Base-by-base conservation (phyloP, 64 coral and sea anemone genomes). In the Montipora foliosa region DNA sequence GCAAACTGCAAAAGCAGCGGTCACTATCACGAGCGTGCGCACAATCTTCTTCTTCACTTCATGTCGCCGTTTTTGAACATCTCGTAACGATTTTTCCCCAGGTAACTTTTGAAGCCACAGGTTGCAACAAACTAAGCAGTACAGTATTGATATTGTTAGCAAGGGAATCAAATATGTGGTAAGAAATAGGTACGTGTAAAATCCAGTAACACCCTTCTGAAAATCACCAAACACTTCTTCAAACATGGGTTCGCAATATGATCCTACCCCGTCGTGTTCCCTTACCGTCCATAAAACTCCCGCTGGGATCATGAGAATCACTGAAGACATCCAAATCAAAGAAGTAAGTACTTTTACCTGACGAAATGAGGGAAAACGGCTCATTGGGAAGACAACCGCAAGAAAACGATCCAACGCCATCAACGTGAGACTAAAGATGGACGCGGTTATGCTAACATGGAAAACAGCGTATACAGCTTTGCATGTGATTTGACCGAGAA, bases 1-100 rank as follows among this genome's bases (percentile, higher is more conserved):
- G 15, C 90, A 92, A 67, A 61, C 10, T 14, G 81, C 90, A 20
- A 92, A 92, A 17, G 80, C 81, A 67, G 81, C 79, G 16, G 81
- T 49, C 8, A 92, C 51, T 45, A 86, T 66, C 3, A 76, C 52
- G 24, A 92, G 78, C 2, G 45, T 81, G 44, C 90, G 90, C 2
- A 78, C 80, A 17, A 75, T 47, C 46, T 77, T 86, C 25, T 92
- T 92, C 16, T 55, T 68, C 4, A 37, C 10, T 44, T 84, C 4
- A 62, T 20, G 61, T 5, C 81, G 81, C 45, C 66, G 29, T n/a
- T 37, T 15, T 15, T 11, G 8, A 10, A 14, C 44, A 10, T 47
- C 2, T 0, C 37, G 44, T 84, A 15, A 48, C 12, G 47, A 46
- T 19, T 45, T 5, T 17, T 8, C 22, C 9, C 53, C 55, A 12